Percentiles rank a stretch among this genome's conserved stretches.
Evolutionary conservation across 2,888 invertebrate genomes (phyloP).

Genomic region (Drosophila anomalata): DNA sequence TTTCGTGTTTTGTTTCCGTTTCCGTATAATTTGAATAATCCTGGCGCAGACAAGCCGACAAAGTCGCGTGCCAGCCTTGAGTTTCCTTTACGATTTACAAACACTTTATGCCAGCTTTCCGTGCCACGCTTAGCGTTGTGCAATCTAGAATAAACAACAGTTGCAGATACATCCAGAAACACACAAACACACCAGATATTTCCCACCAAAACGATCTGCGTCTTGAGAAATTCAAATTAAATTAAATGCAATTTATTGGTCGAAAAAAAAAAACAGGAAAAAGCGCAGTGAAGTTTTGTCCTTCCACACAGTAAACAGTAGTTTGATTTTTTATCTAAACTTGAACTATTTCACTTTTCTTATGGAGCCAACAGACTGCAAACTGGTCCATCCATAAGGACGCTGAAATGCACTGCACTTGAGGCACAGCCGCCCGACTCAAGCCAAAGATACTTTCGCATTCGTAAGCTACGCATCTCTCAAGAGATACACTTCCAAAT

Average conservation of each 20-base stretch:
- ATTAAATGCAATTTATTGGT: constrained; percentile 10
- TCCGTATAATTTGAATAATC: constrained; percentile 21
- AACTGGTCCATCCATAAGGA: constrained; percentile 42
- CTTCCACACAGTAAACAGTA: constrained; percentile 23
- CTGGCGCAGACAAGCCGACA: constrained; percentile 5
- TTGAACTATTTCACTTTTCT: constrained; percentile 45
- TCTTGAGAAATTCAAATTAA: constrained; percentile 15
- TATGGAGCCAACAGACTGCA: constrained; percentile 37
- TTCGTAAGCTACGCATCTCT: not conserved
- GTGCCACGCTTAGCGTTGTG: constrained; percentile 73
- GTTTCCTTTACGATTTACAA: constrained; percentile 23
- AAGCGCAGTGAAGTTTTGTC: constrained; percentile 29
- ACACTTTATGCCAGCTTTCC: constrained; percentile 51
- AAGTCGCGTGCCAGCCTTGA: constrained; percentile 24
- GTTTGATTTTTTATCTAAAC: constrained; percentile 42
- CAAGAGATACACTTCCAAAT: constrained; percentile 14
- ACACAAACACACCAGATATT: constrained; percentile 12
- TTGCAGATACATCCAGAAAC: constrained; percentile 31
- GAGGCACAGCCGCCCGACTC: constrained; percentile 34
- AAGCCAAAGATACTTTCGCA: constrained; percentile 55
- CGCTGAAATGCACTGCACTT: constrained; percentile 48
- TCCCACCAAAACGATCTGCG: constrained; percentile 37
- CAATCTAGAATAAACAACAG: constrained; percentile 42
- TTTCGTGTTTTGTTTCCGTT: constrained; percentile 39
- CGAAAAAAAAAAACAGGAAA: not conserved